Base-by-base conservation (phyloP, 2,888 invertebrate genomes). In the Drosophila birchii region DNA sequence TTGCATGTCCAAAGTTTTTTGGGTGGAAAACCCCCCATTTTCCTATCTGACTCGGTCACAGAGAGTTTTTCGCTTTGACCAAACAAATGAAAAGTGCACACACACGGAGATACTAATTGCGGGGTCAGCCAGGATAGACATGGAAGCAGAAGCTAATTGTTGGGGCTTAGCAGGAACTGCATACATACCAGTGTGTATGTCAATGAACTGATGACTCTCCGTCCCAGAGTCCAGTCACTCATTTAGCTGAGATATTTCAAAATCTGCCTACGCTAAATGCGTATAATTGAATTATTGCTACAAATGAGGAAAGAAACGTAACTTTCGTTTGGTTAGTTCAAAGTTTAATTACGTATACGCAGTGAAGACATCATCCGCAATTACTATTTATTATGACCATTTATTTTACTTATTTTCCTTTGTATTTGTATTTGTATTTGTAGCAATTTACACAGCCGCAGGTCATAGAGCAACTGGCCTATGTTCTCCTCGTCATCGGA, bases 401-500 rank as follows among this genome's bases (percentile, higher is more conserved):
- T 47, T 41, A 34, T 53, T 44, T 62, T 57, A 41, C 23, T 59
- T 56, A 23, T 41, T 47, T 56, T 29, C 49, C 51, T 51, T 51
- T 38, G 43, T 67, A 63, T 75, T 71, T 64, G 41, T 11, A 18
- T 41, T 63, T 43, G 45, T 45, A 45, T 26, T 93, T 54, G 32
- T 89, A 94, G 93, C 93, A 94, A 90, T 94, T 94, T 88, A 94
- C 94, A 75, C 94, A 94, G 88, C 94, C 95, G 9, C 93, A 94
- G 70, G 94, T 95, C 70, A 94, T 95, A 78, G 94, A 95, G 87
- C 94, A 95, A 91, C 94, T 95, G 67, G 94, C 95, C 29, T 96
- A 95, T 91, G 94, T 95, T 78, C 92, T 96, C 79, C 95, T 96
- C 82, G 94, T 94, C 54, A 94, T 94, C 68, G 96, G 96, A 75